Conservation (phyloP, 2,888 invertebrate species). For the Junonia oenone region DNA sequence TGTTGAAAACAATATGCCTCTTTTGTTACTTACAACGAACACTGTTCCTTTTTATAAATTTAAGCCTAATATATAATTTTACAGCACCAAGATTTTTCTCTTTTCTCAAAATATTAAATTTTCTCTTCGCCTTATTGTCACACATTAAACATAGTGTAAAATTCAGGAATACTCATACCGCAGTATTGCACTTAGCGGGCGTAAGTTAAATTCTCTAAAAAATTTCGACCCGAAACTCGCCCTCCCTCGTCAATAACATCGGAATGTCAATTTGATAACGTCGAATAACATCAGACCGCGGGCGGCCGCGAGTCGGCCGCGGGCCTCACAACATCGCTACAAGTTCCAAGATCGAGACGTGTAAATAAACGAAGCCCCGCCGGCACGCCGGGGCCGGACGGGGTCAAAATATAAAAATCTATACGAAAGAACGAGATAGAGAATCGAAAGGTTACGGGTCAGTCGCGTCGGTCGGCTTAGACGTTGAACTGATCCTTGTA, state of each 20-base stretch:
- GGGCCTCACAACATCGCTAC: constrained; percentile 39
- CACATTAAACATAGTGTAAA: constrained; percentile 75
- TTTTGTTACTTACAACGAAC: constrained; percentile 74
- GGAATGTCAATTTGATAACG: constrained; percentile 53
- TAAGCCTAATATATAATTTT: constrained; percentile 80
- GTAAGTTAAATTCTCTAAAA: constrained; percentile 31
- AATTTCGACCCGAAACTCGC: constrained; percentile 36
- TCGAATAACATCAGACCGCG: constrained; percentile 27
- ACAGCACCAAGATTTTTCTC: constrained; percentile 79
- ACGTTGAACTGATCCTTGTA: constrained; percentile 79
- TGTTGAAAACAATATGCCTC: constrained; percentile 74
- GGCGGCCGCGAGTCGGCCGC: constrained; percentile 13
- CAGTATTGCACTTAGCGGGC: constrained; percentile 69
- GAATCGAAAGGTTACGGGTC: constrained; percentile 1
- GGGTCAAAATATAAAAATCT: constrained; percentile 29
- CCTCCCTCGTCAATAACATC: constrained; percentile 38
- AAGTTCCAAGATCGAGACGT: constrained; percentile 60
- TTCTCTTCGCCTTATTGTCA: constrained; percentile 78
- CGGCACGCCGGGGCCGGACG: constrained; percentile 27
- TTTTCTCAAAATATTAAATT: constrained; percentile 74
- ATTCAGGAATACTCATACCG: constrained; percentile 69
- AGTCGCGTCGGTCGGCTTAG: constrained; percentile 34
- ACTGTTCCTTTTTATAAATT: constrained; percentile 71
- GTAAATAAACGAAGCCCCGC: constrained; percentile 36
- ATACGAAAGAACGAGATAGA: constrained; percentile 2